Conservation (phyloP, 2,888 invertebrate species). For the Lacanobia wlatinum region DNA sequence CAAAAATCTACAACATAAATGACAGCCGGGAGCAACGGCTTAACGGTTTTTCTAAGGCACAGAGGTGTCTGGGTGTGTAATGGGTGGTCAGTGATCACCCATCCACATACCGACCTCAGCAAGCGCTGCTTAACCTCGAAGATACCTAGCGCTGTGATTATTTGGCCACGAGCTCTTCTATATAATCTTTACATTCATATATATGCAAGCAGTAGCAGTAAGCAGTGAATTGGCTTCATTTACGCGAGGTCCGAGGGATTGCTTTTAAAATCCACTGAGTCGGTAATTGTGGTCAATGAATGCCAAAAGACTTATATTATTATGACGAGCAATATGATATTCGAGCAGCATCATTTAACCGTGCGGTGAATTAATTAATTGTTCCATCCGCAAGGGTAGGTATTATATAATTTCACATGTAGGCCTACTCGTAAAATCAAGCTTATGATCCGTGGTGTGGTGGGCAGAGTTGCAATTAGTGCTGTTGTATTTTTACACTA, state of each 20-base stretch:
- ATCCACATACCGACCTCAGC: too few species aligned
- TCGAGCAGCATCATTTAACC: constrained; percentile 32
- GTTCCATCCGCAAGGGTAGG: constrained; percentile 3
- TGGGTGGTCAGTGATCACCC: too few species aligned
- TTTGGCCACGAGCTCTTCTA: too few species aligned
- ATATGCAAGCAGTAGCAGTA: too few species aligned
- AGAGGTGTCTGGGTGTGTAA: too few species aligned
- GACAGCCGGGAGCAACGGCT: too few species aligned
- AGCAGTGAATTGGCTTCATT: neutral
- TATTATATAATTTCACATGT: constrained; percentile 25
- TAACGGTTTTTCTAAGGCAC: too few species aligned
- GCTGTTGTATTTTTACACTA: too few species aligned
- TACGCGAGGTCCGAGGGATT: neutral
- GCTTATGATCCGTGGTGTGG: constrained; percentile 6
- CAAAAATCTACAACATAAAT: too few species aligned
- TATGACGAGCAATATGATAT: constrained; percentile 26
- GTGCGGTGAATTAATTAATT: constrained; percentile 43
- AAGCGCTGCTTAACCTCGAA: too few species aligned
- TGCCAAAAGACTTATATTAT: neutral
- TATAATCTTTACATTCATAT: too few species aligned
- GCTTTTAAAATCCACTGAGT: neutral
- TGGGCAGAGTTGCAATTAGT: constrained; percentile 13
- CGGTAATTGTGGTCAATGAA: constrained; percentile 11
- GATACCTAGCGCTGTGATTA: too few species aligned
- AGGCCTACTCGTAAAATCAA: constrained; percentile 17